These are phyloP conservation scores for Platynereis dumerilii DNA, from an alignment of 2,888 invertebrate species.

Conservation along the genomic window DNA sequence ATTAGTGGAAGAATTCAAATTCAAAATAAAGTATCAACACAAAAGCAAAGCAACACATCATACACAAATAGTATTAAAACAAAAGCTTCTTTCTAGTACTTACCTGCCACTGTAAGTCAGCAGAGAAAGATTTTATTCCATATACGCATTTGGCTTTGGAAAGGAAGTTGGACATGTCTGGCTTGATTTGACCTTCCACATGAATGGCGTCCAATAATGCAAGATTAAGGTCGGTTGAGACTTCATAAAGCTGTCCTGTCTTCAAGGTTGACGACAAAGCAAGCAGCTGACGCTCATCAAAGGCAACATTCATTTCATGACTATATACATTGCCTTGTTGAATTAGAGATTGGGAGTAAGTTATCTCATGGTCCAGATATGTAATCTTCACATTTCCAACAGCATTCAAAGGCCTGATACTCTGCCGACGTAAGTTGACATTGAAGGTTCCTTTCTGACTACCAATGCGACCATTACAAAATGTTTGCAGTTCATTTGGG, in stretches of 20 bases:
- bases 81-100: no score
- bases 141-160: slow-evolving; percentile 11
- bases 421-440: slow-evolving; percentile 27
- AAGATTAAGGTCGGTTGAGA: slow-evolving; percentile 29
- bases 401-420: slow-evolving; percentile 27
- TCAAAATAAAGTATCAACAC: no score
- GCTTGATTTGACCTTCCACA: slow-evolving; percentile 34
- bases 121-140: background rate
- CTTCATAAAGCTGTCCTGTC: slow-evolving; percentile 32
- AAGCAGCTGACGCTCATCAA: slow-evolving; percentile 23
- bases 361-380: slow-evolving; percentile 34
- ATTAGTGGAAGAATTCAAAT: no score
- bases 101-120: background rate
- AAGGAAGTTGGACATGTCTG: slow-evolving; percentile 30
- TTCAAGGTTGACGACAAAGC: slow-evolving; percentile 28
- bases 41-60: no score
- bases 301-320: slow-evolving; percentile 24
- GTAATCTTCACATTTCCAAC: slow-evolving; percentile 11
- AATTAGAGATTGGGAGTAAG: slow-evolving; percentile 16
- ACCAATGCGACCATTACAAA: background rate
- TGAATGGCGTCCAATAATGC: slow-evolving; percentile 27
- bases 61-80: no score
- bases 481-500: background rate
- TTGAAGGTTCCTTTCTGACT: slow-evolving; percentile 20
- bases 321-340: slow-evolving; percentile 28